Evolutionary conservation across 2,888 invertebrate species (phyloP), one percentile per base, ranked within the genome.

Genomic region (Hirtodrosophila cameraria): DNA sequence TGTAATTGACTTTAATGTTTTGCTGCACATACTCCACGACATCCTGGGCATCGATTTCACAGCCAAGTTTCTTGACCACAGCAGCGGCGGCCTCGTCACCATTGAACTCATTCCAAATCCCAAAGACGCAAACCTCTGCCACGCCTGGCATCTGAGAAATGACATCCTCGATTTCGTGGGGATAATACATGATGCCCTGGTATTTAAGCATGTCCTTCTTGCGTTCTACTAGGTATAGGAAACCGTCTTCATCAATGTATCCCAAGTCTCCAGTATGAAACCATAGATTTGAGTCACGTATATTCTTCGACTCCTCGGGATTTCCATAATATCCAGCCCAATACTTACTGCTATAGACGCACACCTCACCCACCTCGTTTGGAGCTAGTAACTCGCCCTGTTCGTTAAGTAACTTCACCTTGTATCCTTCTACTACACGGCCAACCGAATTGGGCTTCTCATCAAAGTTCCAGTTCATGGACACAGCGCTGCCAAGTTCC

Each of bases 241-340:
- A 87, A 3, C 88, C 86, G 9, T 89, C 88, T 1, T 84, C 70
- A 48, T 90, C 91, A 46, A 90, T 74, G 31, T 88, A 88, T 0
- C 91, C 91, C 16, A 79, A n/a, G n/a, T n/a, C n/a, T n/a, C n/a
- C n/a, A n/a, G n/a, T n/a, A n/a, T n/a, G n/a, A n/a, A n/a, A n/a
- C 90, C 90, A 91, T 2, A 76, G 73, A 3, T 89, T 72, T 0
- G 54, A 38, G 48, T 89, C 89, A 0, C 78, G 70, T 1, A 83
- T 75, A 1, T 65, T 46, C 2, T 64, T 60, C 0, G 89, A 71
- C 15, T 86, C 89, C 6, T 68, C 59, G 0, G 69, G 71, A 42
- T 90, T 88, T 6, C 79, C 77, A 27, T 86, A 89, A 46, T 90
- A 90, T 2, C 90, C 90, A 11, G 72, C 63, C 88, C 89, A 89